A percentile compares a stretch with the other conserved stretches of the same genome.
Evolutionary conservation across 53 echinoderm and acorn worm species (phyloP).

Genomic region (Patiria pectinifera): DNA sequence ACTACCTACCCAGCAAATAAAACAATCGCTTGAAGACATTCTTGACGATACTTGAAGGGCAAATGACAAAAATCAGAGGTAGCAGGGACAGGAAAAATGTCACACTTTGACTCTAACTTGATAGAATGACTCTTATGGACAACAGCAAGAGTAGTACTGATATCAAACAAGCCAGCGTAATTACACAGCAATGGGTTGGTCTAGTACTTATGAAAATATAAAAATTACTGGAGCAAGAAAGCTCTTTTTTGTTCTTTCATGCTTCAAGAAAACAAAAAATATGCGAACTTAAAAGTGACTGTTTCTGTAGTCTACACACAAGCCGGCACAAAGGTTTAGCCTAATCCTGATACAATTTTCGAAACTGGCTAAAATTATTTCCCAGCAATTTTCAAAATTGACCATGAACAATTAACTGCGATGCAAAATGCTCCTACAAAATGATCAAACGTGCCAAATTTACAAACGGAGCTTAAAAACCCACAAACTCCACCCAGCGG

Average conservation of each 20-base stretch:
- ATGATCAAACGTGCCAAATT: slow-evolving; percentile 13
- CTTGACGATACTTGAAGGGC: too few species aligned
- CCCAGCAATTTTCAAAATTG: neutral
- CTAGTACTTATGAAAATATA: neutral
- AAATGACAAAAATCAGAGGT: too few species aligned
- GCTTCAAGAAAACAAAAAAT: neutral
- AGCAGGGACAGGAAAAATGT: too few species aligned
- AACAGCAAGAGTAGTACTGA: neutral
- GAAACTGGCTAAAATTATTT: neutral
- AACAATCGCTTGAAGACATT: too few species aligned
- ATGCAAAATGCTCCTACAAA: neutral
- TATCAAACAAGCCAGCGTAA: neutral
- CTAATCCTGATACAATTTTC: too few species aligned
- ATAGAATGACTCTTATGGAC: neutral
- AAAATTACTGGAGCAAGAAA: neutral
- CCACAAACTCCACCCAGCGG: neutral
- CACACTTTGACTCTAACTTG: neutral
- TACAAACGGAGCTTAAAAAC: neutral
- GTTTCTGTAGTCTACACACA: neutral
- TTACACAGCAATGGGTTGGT: neutral
- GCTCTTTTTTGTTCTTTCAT: neutral
- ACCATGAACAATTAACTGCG: neutral
- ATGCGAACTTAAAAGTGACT: neutral
- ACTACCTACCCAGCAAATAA: too few species aligned
- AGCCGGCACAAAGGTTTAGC: too few species aligned